phyloP scores from a whole-genome alignment of 2,888 invertebrate species.

The Elysia crispata region DNA sequence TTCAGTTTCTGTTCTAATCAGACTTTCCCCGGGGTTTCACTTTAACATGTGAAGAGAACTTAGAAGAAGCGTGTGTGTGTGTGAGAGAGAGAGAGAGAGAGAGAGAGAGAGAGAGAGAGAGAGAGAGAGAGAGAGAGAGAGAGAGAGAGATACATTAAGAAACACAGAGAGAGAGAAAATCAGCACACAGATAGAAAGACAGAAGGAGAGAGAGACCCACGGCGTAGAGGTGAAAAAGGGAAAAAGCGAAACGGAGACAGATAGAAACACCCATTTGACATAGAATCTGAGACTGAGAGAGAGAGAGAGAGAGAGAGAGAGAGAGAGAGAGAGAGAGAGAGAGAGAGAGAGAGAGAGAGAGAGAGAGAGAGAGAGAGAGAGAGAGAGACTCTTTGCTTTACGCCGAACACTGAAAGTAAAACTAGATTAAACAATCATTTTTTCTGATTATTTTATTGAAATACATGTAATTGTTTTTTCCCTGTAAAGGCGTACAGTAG shows the following conservation, averaged over 20 bases:
- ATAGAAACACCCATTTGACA: not conserved
- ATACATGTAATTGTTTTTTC: too few species aligned
- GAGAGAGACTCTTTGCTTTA: conserved; percentile 2
- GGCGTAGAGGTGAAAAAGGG: not conserved
- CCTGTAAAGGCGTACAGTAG: too few species aligned
- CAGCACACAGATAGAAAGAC: not conserved
- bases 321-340: conserved; percentile 41
- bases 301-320: conserved; percentile 21
- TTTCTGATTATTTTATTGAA: too few species aligned
- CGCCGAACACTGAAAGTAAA: too few species aligned
- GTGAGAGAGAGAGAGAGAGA: conserved; percentile 43
- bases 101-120: too few species aligned
- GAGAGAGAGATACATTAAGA: too few species aligned
- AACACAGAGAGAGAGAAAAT: too few species aligned
- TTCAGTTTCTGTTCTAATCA: too few species aligned
- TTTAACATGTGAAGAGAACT: not conserved
- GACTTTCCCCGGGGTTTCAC: too few species aligned
- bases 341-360: conserved; percentile 14
- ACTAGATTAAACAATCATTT: too few species aligned
- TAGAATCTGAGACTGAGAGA: not conserved
- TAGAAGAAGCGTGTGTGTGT: not conserved
- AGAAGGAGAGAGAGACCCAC: conserved; percentile 35
- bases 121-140: too few species aligned
- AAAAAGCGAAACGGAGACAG: not conserved
- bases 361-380: not conserved